Evolutionary conservation across 1,140 invertebrate genomes (phyloP).

Genomic region (Dendrolimus kikuchii): DNA sequence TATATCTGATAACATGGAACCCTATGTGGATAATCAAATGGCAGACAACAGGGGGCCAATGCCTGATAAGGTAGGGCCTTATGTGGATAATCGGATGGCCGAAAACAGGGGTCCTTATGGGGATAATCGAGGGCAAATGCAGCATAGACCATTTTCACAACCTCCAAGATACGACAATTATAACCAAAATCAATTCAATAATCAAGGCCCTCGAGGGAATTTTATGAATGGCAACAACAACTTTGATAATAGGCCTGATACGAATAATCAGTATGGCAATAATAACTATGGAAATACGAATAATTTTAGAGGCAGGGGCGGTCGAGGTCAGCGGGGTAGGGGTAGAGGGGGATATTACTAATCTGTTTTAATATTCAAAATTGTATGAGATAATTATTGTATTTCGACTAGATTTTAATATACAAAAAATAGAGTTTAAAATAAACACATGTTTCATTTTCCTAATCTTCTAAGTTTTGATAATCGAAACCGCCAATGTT

Average conservation of each 20-base stretch:
- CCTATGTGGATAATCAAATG: too few species aligned
- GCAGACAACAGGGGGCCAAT: too few species aligned
- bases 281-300: slow-evolving; percentile 21
- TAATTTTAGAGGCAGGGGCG: slow-evolving; percentile 32
- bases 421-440: too few species aligned
- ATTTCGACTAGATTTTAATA: too few species aligned
- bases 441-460: too few species aligned
- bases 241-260: slow-evolving; percentile 8
- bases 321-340: slow-evolving; percentile 31
- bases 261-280: slow-evolving; percentile 26
- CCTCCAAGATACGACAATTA: slow-evolving; percentile 2
- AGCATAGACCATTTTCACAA: background rate
- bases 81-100: background rate
- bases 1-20: too few species aligned
- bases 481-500: background rate
- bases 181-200: slow-evolving; percentile 12
- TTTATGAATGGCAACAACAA: slow-evolving; percentile 21
- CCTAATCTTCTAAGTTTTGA: too few species aligned
- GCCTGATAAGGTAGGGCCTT: too few species aligned
- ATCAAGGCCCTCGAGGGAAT: slow-evolving; percentile 23
- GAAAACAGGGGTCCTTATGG: background rate
- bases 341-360: slow-evolving; percentile 39
- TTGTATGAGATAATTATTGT: too few species aligned
- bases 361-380: background rate
- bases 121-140: background rate